Conservation (phyloP, 1,140 invertebrate species). For the Drosophila erecta region DNA sequence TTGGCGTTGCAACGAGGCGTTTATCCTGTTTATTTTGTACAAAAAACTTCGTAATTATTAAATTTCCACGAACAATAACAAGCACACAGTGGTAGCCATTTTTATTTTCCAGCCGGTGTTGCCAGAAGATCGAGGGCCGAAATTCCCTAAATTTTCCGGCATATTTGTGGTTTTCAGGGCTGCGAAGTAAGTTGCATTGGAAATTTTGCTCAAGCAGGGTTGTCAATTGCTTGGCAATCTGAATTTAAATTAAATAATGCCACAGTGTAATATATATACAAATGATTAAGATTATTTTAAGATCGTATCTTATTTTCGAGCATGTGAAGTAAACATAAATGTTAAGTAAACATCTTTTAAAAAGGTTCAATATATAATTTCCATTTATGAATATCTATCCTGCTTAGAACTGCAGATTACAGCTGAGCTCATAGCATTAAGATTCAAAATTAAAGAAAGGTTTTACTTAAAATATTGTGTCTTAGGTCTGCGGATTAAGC, state of each 20-base stretch:
- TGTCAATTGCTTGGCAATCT: not conserved
- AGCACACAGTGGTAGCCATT: conserved; percentile 81
- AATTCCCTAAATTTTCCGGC: conserved; percentile 49
- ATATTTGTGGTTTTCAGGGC: conserved; percentile 3
- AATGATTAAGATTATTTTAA: too few species aligned
- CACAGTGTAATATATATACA: too few species aligned
- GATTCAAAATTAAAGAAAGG: too few species aligned
- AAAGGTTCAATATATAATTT: too few species aligned
- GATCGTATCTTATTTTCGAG: fast-evolving
- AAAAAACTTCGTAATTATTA: conserved; percentile 81
- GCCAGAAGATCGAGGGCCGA: conserved; percentile 15
- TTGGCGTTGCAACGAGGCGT: conserved; percentile 52
- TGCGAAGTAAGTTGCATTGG: not conserved
- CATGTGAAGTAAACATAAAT: too few species aligned
- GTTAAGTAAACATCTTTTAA: too few species aligned
- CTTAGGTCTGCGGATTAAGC: too few species aligned
- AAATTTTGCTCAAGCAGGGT: not conserved
- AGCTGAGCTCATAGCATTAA: too few species aligned
- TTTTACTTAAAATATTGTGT: too few species aligned
- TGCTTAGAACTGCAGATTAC: too few species aligned
- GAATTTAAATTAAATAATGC: too few species aligned
- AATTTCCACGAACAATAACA: conserved; percentile 84
- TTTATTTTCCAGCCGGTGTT: conserved; percentile 80
- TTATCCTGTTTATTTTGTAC: conserved; percentile 80
- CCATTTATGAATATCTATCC: too few species aligned